Percentiles rank a stretch among this genome's conserved stretches.
Conservation (phyloP, 2,113 vertebrate genomes). For the Neoarius graeffei region DNA sequence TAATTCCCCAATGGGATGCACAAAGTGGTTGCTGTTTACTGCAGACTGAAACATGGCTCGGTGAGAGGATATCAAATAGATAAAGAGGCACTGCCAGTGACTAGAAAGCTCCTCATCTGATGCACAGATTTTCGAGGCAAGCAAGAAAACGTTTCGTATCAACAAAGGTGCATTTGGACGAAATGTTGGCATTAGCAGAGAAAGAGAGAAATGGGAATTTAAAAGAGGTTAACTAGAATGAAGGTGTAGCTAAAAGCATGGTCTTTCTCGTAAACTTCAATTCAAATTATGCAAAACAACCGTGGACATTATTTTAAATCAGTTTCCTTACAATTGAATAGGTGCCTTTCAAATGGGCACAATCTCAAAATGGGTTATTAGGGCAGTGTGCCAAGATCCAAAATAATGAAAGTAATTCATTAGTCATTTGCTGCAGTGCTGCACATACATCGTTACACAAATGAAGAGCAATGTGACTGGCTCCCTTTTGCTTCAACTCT, state of each 20-base stretch:
- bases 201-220: neutral
- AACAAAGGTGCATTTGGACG: neutral
- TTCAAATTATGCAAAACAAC: neutral
- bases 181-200: no score
- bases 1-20: no score
- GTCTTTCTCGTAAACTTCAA: neutral
- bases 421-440: neutral
- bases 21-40: no score
- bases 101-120: neutral
- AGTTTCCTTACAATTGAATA: neutral
- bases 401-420: slow-evolving; percentile 12
- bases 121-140: neutral
- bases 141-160: neutral
- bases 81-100: neutral
- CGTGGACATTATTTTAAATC: neutral
- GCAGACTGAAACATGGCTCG: no score
- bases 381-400: neutral
- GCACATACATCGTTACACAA: slow-evolving; percentile 2
- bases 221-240: no score
- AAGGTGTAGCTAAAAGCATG: neutral
- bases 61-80: neutral
- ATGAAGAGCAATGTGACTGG: slow-evolving; percentile 21
- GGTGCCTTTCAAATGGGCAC: neutral
- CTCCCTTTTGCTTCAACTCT: neutral
- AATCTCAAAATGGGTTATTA: slow-evolving; percentile 21